Percentiles rank a stretch among this genome's conserved stretches.
Conservation (phyloP, 2,797 vertebrate species). For the Heteromormyrus szaboi region DNA sequence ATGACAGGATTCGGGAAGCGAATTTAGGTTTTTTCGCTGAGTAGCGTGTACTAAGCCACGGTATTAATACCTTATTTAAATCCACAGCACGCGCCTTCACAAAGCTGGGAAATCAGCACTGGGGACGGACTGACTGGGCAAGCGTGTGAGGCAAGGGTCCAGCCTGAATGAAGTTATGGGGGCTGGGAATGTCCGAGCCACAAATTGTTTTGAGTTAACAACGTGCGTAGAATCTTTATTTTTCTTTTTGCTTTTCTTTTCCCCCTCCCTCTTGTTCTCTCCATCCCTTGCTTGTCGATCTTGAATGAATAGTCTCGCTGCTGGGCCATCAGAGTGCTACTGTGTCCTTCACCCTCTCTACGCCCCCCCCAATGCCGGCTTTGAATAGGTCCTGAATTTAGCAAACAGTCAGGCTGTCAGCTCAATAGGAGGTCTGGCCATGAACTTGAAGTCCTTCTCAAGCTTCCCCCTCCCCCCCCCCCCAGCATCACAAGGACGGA, state of each 20-base stretch:
- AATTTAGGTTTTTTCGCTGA: conserved; percentile 48
- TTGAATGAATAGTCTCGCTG: conserved; percentile 58
- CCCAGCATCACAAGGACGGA: conserved; percentile 56
- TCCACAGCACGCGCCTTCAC: conserved; percentile 61
- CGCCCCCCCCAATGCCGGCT: conserved; percentile 40
- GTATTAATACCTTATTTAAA: conserved; percentile 67
- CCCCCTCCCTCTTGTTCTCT: conserved; percentile 35
- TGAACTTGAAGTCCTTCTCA: conserved; percentile 76
- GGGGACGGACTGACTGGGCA: conserved; percentile 44
- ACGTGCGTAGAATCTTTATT: conserved; percentile 54
- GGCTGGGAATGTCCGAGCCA: conserved; percentile 34
- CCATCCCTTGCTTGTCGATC: conserved; percentile 46
- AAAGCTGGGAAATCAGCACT: conserved; percentile 46
- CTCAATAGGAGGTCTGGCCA: conserved; percentile 74
- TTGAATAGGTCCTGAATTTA: conserved; percentile 69
- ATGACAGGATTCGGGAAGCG: background rate
- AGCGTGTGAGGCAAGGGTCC: conserved; percentile 26
- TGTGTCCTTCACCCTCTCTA: conserved; percentile 42
- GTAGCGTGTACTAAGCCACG: conserved; percentile 57
- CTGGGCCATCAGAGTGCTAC: conserved; percentile 51
- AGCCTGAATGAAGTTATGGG: conserved; percentile 44
- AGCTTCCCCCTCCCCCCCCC: conserved; percentile 33
- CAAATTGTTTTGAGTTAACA: conserved; percentile 60
- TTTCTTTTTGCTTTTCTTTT: conserved; percentile 30
- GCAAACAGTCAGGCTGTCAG: conserved; percentile 75